A percentile compares a stretch with the other conserved stretches of the same genome.
These are phyloP conservation scores for Rotaria macrura DNA, from an alignment of 2,888 invertebrate species.

Conservation along the genomic window DNA sequence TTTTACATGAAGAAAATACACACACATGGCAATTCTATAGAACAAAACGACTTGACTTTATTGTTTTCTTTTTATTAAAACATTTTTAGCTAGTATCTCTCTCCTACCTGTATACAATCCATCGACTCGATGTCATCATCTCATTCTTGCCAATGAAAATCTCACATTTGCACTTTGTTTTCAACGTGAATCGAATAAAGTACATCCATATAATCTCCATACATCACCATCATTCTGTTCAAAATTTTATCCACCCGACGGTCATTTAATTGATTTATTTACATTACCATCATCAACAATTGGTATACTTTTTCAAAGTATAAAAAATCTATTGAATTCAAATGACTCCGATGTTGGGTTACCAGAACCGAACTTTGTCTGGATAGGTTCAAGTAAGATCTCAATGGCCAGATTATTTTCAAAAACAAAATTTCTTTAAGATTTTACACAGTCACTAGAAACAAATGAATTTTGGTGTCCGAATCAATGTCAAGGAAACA, in stretches of 20 bases:
- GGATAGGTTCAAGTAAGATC: not conserved
- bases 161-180: not conserved
- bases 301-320: not conserved
- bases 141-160: not conserved
- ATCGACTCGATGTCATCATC: not conserved
- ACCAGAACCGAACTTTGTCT: not conserved
- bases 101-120: not conserved
- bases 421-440: not conserved
- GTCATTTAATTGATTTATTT: not conserved
- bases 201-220: not conserved
- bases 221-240: not conserved
- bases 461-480: not conserved
- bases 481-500: not conserved
- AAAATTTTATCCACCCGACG: not conserved
- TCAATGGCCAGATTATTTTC: not conserved
- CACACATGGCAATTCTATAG: no score
- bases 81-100: not conserved
- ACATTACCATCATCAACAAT: not conserved
- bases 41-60: no score
- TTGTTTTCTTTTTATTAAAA: no score
- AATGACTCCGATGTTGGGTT: not conserved
- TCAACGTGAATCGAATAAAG: not conserved
- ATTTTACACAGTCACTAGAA: not conserved
- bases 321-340: not conserved
- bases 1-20: no score